These are phyloP conservation scores for Spermophilus dauricus DNA, from an alignment of 2,113 vertebrate genomes.

Conservation along the genomic window DNA sequence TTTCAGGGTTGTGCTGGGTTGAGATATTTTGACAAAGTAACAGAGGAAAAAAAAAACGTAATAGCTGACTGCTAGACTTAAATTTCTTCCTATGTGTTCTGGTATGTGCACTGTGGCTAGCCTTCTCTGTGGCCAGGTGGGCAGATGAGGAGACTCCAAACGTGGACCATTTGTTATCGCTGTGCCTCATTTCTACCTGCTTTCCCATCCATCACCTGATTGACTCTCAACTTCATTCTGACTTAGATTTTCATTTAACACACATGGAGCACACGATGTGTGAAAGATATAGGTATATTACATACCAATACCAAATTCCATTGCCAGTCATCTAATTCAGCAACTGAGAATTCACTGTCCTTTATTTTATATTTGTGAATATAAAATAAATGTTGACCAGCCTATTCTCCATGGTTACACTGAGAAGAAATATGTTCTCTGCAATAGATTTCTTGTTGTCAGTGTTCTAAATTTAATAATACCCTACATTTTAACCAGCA, in stretches of 20 bases:
- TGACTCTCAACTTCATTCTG: background rate
- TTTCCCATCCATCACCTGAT: background rate
- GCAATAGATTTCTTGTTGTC: background rate
- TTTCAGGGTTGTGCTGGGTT: background rate
- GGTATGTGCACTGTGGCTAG: background rate
- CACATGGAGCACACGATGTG: background rate
- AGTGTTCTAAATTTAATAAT: background rate
- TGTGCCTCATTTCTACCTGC: background rate
- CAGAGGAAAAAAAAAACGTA: background rate
- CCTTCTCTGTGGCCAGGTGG: background rate
- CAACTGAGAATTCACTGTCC: background rate
- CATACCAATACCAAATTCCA: background rate
- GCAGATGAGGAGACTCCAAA: no score
- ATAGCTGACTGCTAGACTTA: background rate
- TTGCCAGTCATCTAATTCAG: background rate
- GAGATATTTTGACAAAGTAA: background rate
- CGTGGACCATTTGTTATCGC: rapidly evolving
- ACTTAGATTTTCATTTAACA: background rate
- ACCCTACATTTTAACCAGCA: background rate
- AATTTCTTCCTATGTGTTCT: rapidly evolving
- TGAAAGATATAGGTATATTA: background rate
- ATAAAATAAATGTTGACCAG: background rate
- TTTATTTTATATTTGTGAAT: background rate
- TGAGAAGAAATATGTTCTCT: background rate
- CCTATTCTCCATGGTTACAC: background rate